Percentiles rank a stretch among this genome's conserved stretches.
These are phyloP conservation scores for Xiphophorus couchianus DNA, from an alignment of 2,113 vertebrate species.

Conservation along the genomic window DNA sequence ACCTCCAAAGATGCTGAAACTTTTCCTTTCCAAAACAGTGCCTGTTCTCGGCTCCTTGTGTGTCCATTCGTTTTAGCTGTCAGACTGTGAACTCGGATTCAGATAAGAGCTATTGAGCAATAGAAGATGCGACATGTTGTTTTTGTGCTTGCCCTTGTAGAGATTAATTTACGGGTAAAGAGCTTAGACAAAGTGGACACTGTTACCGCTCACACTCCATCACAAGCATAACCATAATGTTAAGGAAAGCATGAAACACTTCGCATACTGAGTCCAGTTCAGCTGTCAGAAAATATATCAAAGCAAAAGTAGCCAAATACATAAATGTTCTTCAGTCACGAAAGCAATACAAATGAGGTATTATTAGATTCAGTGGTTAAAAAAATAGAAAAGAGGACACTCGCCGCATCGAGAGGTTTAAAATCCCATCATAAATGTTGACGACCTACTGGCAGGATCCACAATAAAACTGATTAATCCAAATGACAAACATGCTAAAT, in stretches of 20 bases:
- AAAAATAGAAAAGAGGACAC: background rate
- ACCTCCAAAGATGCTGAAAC: background rate
- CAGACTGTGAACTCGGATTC: background rate
- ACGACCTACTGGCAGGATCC: background rate
- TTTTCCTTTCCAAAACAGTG: background rate
- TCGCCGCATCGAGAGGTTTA: background rate
- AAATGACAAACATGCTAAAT: background rate
- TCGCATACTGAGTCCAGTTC: background rate
- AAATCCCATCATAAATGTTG: background rate
- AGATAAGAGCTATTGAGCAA: background rate
- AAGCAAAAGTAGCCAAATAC: background rate
- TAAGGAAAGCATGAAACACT: background rate
- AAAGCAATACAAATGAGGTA: background rate
- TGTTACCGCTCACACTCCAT: background rate
- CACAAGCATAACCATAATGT: background rate
- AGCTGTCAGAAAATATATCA: background rate
- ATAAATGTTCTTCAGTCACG: background rate
- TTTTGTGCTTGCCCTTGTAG: background rate
- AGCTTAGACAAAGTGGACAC: background rate
- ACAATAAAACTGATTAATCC: background rate
- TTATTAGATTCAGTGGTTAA: background rate
- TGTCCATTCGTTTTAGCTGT: background rate
- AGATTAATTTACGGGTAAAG: background rate
- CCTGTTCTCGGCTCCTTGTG: background rate
- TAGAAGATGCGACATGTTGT: background rate